Evolutionary conservation across 2,888 invertebrate species (phyloP), one percentile per base, ranked within the genome.

Genomic region (Acheta domesticus): DNA sequence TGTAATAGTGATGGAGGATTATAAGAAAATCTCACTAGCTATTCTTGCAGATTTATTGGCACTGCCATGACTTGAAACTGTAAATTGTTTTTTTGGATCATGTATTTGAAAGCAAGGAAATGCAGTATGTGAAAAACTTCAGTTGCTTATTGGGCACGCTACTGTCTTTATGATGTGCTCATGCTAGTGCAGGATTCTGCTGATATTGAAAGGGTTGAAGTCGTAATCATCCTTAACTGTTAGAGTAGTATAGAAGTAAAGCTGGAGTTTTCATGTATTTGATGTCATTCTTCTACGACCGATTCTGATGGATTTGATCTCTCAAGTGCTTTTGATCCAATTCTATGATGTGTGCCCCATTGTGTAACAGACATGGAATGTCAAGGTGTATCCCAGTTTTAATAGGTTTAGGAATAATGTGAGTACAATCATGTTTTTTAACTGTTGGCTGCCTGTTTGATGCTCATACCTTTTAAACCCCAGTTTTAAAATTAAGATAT

Each of bases 391-490:
- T 62, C 62, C 62, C 62, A 62, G 62, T 62, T 62, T 62, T 62
- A 62, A 62, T 62, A 62, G 62, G 62, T 62, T 62, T 62, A 62
- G 62, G 62, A 62, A 62, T 62, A 62, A 62, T 62, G 62, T 62
- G 62, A 62, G 62, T 62, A 62, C 62, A 62, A 62, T 62, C 62
- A 62, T 62, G 62, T 62, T 62, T 48, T 48, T 23, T 76, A 75
- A 48, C 49, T 75, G 79, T 49, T 74, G 77, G 79, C 48, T 79
- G 77, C 79, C 77, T 76, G 76, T 79, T 62, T 23, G 75, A 76
- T 36, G 75, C 23, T 49, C 48, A 79, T 48, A 48, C 36, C 79
- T 50, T 73, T 20, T 75, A 74, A 79, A 79, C 74, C 76, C 77
- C 76, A 76, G 73, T 77, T 76, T 79, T 79, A 78, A 74, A 62